These are phyloP conservation scores for Deilephila elpenor DNA, from an alignment of 2,888 invertebrate species.

Conservation along the genomic window DNA sequence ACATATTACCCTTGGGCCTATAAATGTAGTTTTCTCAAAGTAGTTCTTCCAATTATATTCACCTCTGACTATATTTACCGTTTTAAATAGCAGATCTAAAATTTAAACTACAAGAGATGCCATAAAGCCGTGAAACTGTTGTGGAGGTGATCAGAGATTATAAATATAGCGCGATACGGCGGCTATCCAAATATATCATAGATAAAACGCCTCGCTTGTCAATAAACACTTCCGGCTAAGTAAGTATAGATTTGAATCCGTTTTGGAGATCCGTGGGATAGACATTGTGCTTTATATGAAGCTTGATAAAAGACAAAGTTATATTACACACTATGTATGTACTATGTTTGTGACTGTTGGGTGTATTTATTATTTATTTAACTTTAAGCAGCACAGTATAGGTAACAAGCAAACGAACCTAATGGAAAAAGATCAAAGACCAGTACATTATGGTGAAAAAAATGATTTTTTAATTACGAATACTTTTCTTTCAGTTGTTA, in stretches of 20 bases:
- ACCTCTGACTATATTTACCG: not conserved
- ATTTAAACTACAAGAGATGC: not conserved
- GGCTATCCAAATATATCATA: constrained; percentile 19
- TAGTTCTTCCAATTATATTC: not conserved
- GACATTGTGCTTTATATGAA: not conserved
- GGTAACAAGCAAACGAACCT: too few relatives aligned
- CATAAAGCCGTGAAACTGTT: constrained; percentile 5
- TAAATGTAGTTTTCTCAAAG: not conserved
- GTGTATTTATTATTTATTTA: too few relatives aligned
- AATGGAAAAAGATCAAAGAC: too few relatives aligned
- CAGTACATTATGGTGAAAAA: too few relatives aligned
- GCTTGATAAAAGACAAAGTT: not conserved
- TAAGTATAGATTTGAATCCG: not conserved
- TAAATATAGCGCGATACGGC: constrained; percentile 1
- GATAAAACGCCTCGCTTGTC: constrained; percentile 26
- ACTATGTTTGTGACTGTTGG: too few relatives aligned
- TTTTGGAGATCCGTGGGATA: constrained; percentile 1
- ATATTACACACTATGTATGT: too few relatives aligned
- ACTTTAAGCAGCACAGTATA: too few relatives aligned
- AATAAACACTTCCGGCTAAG: constrained; percentile 28
- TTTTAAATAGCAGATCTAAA: not conserved
- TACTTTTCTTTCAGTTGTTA: too few relatives aligned
- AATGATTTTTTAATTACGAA: too few relatives aligned
- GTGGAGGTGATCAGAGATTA: constrained; percentile 5
- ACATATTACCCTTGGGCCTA: too few relatives aligned